Conservation (phyloP, 2,888 invertebrate genomes). For the Pimpla rufipes region DNA sequence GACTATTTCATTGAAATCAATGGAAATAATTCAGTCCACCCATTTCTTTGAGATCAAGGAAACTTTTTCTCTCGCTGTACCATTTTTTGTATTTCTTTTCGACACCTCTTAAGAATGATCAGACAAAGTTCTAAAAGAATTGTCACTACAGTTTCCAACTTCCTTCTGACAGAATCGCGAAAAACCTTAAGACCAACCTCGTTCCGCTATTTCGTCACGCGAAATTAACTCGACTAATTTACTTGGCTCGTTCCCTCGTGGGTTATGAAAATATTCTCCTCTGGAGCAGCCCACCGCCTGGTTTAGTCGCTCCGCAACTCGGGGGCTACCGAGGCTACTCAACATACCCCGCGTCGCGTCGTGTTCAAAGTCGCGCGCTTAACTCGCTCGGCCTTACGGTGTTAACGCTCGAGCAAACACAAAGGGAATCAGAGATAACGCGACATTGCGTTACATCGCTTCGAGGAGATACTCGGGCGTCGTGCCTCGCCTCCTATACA, state of each 20-base stretch:
- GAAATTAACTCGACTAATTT: not conserved
- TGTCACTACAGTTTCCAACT: too few species aligned
- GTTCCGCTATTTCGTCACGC: too few species aligned
- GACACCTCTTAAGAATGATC: too few species aligned
- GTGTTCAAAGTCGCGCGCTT: constrained; percentile 20
- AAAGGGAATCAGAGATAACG: constrained; percentile 66
- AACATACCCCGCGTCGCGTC: constrained; percentile 1
- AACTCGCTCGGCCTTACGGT: constrained; percentile 12
- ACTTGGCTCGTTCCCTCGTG: not conserved
- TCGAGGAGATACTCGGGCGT: constrained; percentile 13
- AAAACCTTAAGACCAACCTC: too few species aligned
- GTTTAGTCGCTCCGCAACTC: not conserved
- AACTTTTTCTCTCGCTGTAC: too few species aligned
- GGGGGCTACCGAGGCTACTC: not conserved
- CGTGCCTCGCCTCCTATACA: not conserved
- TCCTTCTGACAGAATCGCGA: too few species aligned
- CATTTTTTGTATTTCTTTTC: too few species aligned
- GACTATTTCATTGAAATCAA: too few species aligned
- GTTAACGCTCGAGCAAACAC: constrained; percentile 54
- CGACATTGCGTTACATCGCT: constrained; percentile 60
- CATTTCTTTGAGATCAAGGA: too few species aligned
- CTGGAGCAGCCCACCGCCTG: too few species aligned
- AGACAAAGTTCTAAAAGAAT: too few species aligned
- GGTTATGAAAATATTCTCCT: not conserved
- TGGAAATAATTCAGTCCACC: too few species aligned